Evolutionary conservation across 2,888 invertebrate genomes (phyloP).

Genomic region (Periphyllus acericola): DNA sequence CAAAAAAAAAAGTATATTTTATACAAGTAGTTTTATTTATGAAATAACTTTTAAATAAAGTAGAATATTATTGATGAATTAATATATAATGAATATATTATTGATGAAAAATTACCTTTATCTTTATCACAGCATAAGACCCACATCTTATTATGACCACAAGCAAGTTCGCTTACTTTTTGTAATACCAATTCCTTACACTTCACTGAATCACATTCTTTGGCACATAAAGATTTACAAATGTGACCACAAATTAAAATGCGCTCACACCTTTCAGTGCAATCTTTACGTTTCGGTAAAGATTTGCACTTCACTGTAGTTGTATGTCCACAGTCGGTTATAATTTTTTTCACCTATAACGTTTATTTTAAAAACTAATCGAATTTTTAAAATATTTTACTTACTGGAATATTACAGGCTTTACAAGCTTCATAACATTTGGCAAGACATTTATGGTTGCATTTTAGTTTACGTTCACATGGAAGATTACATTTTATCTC

Average conservation of each 20-base stretch:
- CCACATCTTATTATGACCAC: conserved; percentile 68
- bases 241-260: conserved; percentile 70
- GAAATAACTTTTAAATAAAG: too few relatives aligned
- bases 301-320: conserved; percentile 67
- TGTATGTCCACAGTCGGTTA: conserved; percentile 64
- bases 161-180: conserved; percentile 67
- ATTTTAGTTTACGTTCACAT: conserved; percentile 69
- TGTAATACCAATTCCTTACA: conserved; percentile 67
- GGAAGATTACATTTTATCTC: conserved; percentile 68
- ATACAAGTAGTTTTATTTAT: too few relatives aligned
- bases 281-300: conserved; percentile 66
- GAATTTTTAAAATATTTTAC: conserved; percentile 16
- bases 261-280: conserved; percentile 69
- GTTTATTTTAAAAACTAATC: not conserved
- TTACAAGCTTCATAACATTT: conserved; percentile 70
- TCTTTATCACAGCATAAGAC: conserved; percentile 50
- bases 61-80: too few relatives aligned
- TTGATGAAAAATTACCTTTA: conserved; percentile 64
- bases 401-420: conserved; percentile 69
- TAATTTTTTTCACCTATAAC: conserved; percentile 63
- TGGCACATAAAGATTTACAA: conserved; percentile 68
- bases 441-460: conserved; percentile 71
- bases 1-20: too few relatives aligned
- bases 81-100: too few relatives aligned
- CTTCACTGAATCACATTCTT: conserved; percentile 66